Percentiles rank a stretch among this genome's conserved stretches.
These are phyloP conservation scores for Allygus modestus DNA, from an alignment of 2,888 invertebrate species.

Conservation along the genomic window DNA sequence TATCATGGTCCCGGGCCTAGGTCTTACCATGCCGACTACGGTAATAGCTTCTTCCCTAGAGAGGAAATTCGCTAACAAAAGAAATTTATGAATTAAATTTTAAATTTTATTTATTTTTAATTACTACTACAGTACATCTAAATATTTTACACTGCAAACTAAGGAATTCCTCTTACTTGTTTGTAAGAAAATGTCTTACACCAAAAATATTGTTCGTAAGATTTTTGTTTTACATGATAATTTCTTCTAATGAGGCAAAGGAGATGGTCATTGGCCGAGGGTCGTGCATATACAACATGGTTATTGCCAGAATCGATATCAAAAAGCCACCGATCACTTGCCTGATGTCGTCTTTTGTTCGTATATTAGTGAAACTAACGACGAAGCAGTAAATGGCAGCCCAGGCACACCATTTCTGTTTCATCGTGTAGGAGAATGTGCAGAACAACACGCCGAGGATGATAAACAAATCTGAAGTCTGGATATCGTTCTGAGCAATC, in stretches of 20 bases:
- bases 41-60: no score
- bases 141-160: no score
- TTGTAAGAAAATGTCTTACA: no score
- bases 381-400: background rate
- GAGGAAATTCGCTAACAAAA: no score
- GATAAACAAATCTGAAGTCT: background rate
- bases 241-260: background rate
- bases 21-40: no score
- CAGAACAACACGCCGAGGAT: background rate
- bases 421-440: background rate
- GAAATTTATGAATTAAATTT: no score
- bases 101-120: slow-evolving; percentile 3
- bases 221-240: no score
- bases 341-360: background rate
- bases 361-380: background rate
- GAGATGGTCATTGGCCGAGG: background rate
- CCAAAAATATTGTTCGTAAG: no score
- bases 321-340: background rate
- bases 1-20: no score
- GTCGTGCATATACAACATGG: background rate
- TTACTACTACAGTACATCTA: background rate
- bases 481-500: background rate
- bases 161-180: no score
- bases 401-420: slow-evolving; percentile 5
- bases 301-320: background rate